A percentile compares a stretch with the other conserved stretches of the same genome.
phyloP scores from a whole-genome alignment of 2,113 vertebrate species.

The Electrona antarctica region DNA sequence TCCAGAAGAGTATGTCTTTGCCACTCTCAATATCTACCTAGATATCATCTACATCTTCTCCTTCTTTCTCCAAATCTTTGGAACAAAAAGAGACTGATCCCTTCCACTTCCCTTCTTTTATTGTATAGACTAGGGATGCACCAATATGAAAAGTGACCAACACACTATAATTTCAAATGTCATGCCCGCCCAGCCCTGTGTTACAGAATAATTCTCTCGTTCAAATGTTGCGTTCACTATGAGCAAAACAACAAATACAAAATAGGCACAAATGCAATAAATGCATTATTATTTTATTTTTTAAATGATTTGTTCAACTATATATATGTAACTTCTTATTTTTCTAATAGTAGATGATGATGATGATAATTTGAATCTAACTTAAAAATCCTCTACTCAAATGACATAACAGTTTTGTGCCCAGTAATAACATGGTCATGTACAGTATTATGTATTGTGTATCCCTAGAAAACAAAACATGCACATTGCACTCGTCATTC shows the following conservation, averaged over 20 bases:
- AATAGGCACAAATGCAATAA: too few species aligned
- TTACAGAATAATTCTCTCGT: too few species aligned
- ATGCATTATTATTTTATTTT: neutral
- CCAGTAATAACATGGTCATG: conserved; percentile 16
- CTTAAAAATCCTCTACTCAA: too few species aligned
- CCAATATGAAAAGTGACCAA: neutral
- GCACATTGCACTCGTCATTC: neutral
- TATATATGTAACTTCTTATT: too few species aligned
- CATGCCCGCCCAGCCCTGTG: too few species aligned
- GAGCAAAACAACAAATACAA: too few species aligned
- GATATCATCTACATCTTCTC: conserved; percentile 95
- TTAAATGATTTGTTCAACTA: conserved; percentile 9
- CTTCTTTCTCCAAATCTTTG: conserved; percentile 92
- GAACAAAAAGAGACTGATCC: conserved; percentile 83
- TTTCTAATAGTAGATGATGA: neutral
- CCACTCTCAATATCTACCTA: conserved; percentile 93
- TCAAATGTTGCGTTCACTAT: too few species aligned
- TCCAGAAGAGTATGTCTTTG: conserved; percentile 94
- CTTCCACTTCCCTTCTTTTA: neutral
- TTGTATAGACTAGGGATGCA: conserved; percentile 3
- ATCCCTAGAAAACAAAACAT: conserved; percentile 11
- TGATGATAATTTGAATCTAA: conserved; percentile 33
- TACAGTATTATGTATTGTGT: conserved; percentile 19
- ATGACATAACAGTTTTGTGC: conserved; percentile 22
- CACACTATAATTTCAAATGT: neutral